Base-by-base conservation (phyloP, 2,797 vertebrate species). In the Myotis planiceps region DNA sequence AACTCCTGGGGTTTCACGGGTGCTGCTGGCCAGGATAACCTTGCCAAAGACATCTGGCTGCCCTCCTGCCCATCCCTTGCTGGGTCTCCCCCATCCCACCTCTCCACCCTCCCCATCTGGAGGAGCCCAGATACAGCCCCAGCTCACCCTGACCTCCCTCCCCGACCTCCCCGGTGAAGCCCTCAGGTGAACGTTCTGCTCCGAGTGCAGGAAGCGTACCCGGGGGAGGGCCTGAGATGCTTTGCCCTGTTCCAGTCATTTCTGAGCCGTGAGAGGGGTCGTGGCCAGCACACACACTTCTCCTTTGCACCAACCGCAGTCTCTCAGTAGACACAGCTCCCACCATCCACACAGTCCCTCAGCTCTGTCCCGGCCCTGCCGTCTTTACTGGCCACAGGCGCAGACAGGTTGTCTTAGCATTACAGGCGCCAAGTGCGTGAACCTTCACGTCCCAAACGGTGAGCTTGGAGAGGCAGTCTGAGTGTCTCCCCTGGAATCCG, bases 341-440 rank as follows among this genome's bases (percentile, higher is more conserved):
- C 55, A 14, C 7, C 83, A 29, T 10, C 85, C 80, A 58, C 45
- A 3, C 29, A 1, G 1, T 5, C 58, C 60, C 69, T 32, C 21
- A 49, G 51, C 23, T n/a, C 19, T 1, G 1, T 5, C 65, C 15
- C 3, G 5, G n/a, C 9, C 1, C 12, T 21, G 4, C 76, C 23
- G 2, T 49, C 49, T 72, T 78, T 69, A 3, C 4, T 6, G 39
- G 32, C 32, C 68, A 15, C 42, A 29, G 71, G 14, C 19, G 49
- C 55, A 27, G 42, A 32, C 49, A 90, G 58, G 37, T 68, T 66
- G n/a, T 80, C 83, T 58, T n/a, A 53, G 68, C 53, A 42, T 78
- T 60, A 37, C 25, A 3, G 4, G 72, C 25, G 19, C 47, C 39
- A 53, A 58, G 45, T 29, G 29, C 14, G 1, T 16, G 81, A 65